Evolutionary conservation across 1,140 invertebrate species (phyloP), one percentile per base, ranked within the genome.

Genomic region (Musca vetustissima): DNA sequence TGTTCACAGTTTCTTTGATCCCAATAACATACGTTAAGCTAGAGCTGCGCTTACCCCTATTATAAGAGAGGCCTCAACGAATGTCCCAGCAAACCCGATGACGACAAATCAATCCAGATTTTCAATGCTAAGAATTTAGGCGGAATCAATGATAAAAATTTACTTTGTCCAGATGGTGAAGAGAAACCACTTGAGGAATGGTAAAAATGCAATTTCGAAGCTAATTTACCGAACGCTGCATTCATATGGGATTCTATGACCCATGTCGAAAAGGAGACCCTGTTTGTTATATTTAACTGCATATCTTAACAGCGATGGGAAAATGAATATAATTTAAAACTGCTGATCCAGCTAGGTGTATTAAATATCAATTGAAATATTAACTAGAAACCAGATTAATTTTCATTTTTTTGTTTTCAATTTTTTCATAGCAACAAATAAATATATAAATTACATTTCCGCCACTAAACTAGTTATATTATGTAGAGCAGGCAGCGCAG

Each of bases 1-100:
- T 7, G n/a, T 19, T n/a, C n/a, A n/a, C 15, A 83, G 81, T 15
- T 73, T 80, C 69, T 83, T 66, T 48, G 74, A 82, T 61, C 71
- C 68, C 71, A 78, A 3, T 70, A 75, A 4, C 72, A 70, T 4
- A 9, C n/a, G n/a, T n/a, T n/a, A n/a, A n/a, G n/a, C n/a, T n/a
- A n/a, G 75, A 7, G 70, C 76, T 2, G 76, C 79, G 71, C 72
- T 11, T 67, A 80, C 36, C 21, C 82, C 21, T 80, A 82, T 71
- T 73, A 76, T 53, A 68, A 74, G 19, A 77, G 78, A 25, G 72
- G 72, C 8, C 47, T 75, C 47, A 70, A 71, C 8, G 71, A 59
- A 48, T 82, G 80, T 68, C 67, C 69, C 21, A 50, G 65, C 0
- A 4, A 53, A 0, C 66, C 77, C 24, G 73, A 67, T 11, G 17